A percentile compares a stretch with the other conserved stretches of the same genome.
Conservation (phyloP, 1,140 invertebrate genomes). For the Calliphora vicina region DNA sequence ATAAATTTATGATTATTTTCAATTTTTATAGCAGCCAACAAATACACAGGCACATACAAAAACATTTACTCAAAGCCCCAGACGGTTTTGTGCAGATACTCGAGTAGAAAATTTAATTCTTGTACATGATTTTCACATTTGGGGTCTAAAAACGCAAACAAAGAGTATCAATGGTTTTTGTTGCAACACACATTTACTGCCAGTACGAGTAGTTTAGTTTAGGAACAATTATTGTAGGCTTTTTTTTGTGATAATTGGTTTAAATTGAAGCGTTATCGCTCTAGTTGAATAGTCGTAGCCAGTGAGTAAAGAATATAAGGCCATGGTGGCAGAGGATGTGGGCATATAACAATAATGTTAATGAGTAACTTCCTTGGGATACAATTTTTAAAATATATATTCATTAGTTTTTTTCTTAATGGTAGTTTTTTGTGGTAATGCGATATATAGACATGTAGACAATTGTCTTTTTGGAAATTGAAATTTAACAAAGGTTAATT, state of each 20-base stretch:
- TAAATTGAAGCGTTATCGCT: not conserved
- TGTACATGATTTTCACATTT: not conserved
- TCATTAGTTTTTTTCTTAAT: no score
- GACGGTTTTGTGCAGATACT: no score
- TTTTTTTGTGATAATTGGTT: constrained; percentile 7
- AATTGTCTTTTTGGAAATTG: no score
- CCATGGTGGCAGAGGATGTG: not conserved
- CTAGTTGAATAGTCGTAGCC: not conserved
- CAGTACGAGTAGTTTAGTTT: not conserved
- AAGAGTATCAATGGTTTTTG: not conserved
- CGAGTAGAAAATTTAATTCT: no score
- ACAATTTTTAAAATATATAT: not conserved
- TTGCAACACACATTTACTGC: not conserved
- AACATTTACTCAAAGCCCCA: not conserved
- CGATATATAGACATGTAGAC: no score
- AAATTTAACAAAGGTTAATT: no score
- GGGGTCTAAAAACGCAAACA: not conserved
- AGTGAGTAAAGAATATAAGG: not conserved
- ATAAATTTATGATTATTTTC: not conserved
- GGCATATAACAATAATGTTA: constrained; percentile 6
- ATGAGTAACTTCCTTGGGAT: not conserved
- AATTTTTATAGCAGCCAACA: not conserved
- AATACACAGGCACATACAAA: not conserved
- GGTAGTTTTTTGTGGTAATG: no score
- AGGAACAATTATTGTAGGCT: not conserved